Percentiles rank a stretch among this genome's conserved stretches.
These are phyloP conservation scores for Haplochromis burtoni DNA, from an alignment of 2,113 vertebrate species.

Conservation along the genomic window DNA sequence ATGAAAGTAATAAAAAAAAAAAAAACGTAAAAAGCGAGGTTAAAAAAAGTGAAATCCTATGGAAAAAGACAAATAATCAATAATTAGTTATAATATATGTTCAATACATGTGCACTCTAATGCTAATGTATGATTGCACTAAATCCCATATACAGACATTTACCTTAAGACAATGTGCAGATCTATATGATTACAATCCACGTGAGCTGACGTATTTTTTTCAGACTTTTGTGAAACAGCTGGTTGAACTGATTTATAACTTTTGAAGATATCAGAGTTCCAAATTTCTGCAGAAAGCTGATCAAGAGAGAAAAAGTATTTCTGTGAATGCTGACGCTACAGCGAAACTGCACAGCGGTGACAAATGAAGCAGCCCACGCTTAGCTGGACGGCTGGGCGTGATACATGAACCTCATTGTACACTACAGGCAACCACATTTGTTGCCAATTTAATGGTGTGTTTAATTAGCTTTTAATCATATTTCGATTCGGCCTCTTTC, in stretches of 20 bases:
- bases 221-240: background rate
- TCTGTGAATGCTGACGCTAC: background rate
- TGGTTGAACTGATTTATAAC: background rate
- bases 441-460: slow-evolving; percentile 39
- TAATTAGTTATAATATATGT: background rate
- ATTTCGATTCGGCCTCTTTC: slow-evolving; percentile 21
- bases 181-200: background rate
- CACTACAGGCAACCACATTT: slow-evolving; percentile 10
- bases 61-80: background rate
- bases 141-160: background rate
- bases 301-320: background rate
- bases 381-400: slow-evolving; percentile 7
- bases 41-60: background rate
- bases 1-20: background rate
- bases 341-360: background rate
- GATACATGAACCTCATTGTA: slow-evolving; percentile 40
- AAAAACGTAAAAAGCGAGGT: background rate
- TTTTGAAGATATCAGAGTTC: background rate
- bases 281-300: background rate
- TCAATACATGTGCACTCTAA: background rate
- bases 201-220: background rate
- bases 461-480: slow-evolving; percentile 58
- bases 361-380: slow-evolving; percentile 14
- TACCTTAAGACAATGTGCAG: background rate
- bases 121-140: background rate